phyloP scores from a whole-genome alignment of 2,113 vertebrate genomes.

The Emydura subglobosa region DNA sequence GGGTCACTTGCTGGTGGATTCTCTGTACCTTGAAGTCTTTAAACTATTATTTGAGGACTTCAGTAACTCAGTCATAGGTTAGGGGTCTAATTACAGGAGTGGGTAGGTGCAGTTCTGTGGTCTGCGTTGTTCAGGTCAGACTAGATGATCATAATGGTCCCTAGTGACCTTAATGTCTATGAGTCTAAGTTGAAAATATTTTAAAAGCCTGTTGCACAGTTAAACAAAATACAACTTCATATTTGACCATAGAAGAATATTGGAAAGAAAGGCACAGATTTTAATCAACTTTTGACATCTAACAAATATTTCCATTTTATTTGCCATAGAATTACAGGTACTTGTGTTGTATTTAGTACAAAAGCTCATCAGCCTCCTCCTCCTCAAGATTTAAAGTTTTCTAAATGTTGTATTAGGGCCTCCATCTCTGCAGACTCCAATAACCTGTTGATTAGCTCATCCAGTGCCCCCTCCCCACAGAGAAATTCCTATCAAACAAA shows the following conservation, averaged over 20 bases:
- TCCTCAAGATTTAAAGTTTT: conserved; percentile 72
- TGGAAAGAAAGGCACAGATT: not conserved
- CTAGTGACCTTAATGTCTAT: too few relatives aligned
- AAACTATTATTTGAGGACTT: too few relatives aligned
- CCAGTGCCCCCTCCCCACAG: conserved; percentile 84
- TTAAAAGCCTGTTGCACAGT: not conserved
- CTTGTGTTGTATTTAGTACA: not conserved
- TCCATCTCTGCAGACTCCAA: conserved; percentile 83
- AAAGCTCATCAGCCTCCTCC: conserved; percentile 36
- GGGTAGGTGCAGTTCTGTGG: too few relatives aligned
- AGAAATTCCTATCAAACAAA: conserved; percentile 85
- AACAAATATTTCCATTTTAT: not conserved
- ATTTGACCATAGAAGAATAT: not conserved
- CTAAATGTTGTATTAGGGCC: conserved; percentile 82
- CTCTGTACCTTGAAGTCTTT: too few relatives aligned
- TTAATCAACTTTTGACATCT: not conserved
- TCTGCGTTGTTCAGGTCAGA: too few relatives aligned
- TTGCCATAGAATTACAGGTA: not conserved
- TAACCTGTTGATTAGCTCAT: conserved; percentile 85
- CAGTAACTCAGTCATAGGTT: too few relatives aligned
- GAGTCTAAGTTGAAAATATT: not conserved
- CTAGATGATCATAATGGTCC: too few relatives aligned
- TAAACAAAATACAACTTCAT: not conserved
- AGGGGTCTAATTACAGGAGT: too few relatives aligned
- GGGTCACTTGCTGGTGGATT: too few relatives aligned